These are phyloP conservation scores for Mesitornis unicolor DNA, from an alignment of 2,113 vertebrate species.

Conservation along the genomic window DNA sequence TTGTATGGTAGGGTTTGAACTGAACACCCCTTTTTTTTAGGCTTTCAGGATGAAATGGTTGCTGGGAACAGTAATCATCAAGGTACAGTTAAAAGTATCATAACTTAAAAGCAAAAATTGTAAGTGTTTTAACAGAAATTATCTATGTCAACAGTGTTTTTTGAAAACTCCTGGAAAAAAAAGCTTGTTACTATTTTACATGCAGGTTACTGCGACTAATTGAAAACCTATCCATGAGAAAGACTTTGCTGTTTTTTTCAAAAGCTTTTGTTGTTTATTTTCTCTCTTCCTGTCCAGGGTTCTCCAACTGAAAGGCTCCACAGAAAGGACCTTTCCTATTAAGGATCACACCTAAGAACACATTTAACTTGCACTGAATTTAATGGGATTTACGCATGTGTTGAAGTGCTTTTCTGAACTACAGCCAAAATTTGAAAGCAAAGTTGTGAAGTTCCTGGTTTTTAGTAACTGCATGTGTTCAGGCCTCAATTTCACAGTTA, in stretches of 20 bases:
- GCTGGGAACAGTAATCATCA: background rate
- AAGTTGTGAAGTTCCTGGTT: background rate
- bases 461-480: background rate
- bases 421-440: background rate
- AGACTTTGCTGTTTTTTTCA: background rate
- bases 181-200: background rate
- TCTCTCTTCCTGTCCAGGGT: background rate
- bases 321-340: background rate
- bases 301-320: background rate
- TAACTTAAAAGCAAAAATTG: background rate
- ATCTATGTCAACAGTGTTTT: background rate
- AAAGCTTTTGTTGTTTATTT: background rate
- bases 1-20: background rate
- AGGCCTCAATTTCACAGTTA: background rate
- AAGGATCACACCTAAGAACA: background rate
- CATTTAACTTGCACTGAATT: background rate
- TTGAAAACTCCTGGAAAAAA: background rate
- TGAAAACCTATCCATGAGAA: background rate
- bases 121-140: background rate
- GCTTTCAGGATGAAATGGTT: background rate
- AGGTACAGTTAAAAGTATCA: background rate
- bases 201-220: background rate
- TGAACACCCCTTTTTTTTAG: background rate
- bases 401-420: slow-evolving; percentile 2
- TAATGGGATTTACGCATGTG: background rate